Base-by-base conservation (phyloP, 2,888 invertebrate genomes). In the Geotrupes spiniger region DNA sequence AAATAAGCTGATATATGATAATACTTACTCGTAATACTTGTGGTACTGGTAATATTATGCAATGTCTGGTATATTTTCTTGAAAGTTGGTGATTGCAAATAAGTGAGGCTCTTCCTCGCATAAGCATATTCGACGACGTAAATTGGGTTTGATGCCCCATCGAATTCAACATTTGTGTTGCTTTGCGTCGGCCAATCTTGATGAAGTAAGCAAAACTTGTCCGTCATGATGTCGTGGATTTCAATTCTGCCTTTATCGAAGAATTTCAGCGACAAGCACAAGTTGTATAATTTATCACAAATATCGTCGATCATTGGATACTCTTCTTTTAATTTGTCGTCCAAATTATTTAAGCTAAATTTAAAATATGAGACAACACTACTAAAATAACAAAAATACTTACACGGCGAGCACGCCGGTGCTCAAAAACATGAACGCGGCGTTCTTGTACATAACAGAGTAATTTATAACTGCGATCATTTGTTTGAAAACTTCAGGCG, bases 251-350 rank as follows among this genome's bases (percentile, higher is more conserved):
- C 25, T 4, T 45, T 53, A 14, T 46, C 52, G 39, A 46, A 46
- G 39, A 57, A 58, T 44, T 58, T 58, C 4, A 58, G 11, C 2
- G 56, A 53, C 15, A 58, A 42, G 36, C 47, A 55, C 14, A 50
- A 40, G 21, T 49, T 42, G 12, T 33, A 45, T 25, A 57, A 12
- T 2, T 37, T 26, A 5, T 46, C 31, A 8, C 53, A 43, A 8
- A 58, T 51, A 31, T 48, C 43, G 8, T 43, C 10, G n/a, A 28
- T 15, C 4, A 42, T 6, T 16, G 25, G 4, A 2, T 29, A 4
- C 2, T 31, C 43, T 8, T 29, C 11, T 27, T 43, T 21, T 21
- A 21, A 21, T 21, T 21, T 21, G 3, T 21, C 6, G 21, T 21
- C 6, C 4, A 21, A 21, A 21, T 21, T 21, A 21, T 21, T 21